Conservation (phyloP, 2,888 invertebrate genomes). For the Phaedon cochleariae region DNA sequence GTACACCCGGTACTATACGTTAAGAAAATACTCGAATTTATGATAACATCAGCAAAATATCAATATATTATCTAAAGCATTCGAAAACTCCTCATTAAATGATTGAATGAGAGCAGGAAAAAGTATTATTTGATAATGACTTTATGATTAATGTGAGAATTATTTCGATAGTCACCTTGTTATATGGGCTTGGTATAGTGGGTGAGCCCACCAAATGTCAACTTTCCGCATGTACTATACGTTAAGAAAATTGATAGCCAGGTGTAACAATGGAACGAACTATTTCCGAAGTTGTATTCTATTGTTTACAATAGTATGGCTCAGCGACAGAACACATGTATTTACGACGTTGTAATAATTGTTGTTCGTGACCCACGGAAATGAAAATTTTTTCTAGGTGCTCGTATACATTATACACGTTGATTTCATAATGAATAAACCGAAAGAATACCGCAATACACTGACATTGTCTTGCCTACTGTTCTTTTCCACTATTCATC, state of each 20-base stretch:
- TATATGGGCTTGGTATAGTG: neutral
- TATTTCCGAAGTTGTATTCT: neutral
- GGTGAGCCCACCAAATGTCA: neutral
- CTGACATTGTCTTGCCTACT: no score
- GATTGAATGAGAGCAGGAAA: no score
- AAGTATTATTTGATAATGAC: no score
- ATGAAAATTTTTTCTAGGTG: neutral
- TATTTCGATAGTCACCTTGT: no score
- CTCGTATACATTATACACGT: neutral
- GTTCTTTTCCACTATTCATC: no score
- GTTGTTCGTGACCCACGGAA: neutral
- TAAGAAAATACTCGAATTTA: no score
- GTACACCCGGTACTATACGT: no score
- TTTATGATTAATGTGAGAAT: no score
- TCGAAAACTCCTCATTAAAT: no score
- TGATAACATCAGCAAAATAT: no score
- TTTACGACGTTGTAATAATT: neutral
- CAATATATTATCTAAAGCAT: no score
- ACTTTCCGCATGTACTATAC: neutral
- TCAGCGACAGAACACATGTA: neutral
- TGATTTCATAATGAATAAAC: neutral
- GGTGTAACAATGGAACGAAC: neutral
- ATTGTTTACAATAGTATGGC: constrained; percentile 1
- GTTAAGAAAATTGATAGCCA: neutral
- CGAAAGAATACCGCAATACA: neutral